Conservation (phyloP, 53 echinoderm and acorn worm genomes). For the Echinarachnius parma region DNA sequence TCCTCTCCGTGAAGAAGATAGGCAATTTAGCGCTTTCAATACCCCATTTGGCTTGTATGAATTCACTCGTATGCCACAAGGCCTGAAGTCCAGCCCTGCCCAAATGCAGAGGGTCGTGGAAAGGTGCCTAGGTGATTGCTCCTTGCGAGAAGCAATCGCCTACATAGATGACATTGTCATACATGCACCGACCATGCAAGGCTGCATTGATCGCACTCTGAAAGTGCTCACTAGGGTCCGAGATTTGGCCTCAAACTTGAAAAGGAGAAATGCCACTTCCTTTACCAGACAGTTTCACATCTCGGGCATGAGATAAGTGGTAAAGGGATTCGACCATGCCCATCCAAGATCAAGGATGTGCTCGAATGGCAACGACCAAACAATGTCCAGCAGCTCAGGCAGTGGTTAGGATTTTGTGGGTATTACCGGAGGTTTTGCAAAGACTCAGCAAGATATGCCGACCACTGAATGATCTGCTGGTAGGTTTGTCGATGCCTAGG, state of each 20-base stretch:
- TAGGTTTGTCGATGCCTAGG: constrained; percentile 16
- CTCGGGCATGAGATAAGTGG: constrained; percentile 28
- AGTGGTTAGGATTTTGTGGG: constrained; percentile 16
- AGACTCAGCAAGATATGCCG: constrained; percentile 4
- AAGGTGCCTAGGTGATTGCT: constrained; percentile 4
- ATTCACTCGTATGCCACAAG: constrained; percentile 6
- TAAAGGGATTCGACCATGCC: constrained; percentile 9
- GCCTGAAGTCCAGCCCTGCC: constrained; percentile 23
- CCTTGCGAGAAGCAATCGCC: constrained; percentile 5
- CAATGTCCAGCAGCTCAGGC: constrained; percentile 13
- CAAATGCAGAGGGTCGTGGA: constrained; percentile 19
- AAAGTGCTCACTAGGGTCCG: constrained; percentile 1
- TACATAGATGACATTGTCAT: constrained; percentile 42
- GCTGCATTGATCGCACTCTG: constrained; percentile 12
- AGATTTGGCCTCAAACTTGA: constrained; percentile 26
- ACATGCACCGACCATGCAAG: neutral
- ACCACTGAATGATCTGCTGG: constrained; percentile 13
- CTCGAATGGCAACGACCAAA: neutral
- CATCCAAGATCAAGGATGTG: constrained; percentile 8
- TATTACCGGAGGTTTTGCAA: constrained; percentile 32
- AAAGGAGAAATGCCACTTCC: constrained; percentile 19
- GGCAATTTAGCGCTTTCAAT: constrained; percentile 4
- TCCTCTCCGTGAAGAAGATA: constrained; percentile 14
- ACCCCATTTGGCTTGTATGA: constrained; percentile 20
- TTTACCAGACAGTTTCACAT: constrained; percentile 14